Conservation (phyloP, 2,888 invertebrate genomes). For the Pyrrhia umbra region DNA sequence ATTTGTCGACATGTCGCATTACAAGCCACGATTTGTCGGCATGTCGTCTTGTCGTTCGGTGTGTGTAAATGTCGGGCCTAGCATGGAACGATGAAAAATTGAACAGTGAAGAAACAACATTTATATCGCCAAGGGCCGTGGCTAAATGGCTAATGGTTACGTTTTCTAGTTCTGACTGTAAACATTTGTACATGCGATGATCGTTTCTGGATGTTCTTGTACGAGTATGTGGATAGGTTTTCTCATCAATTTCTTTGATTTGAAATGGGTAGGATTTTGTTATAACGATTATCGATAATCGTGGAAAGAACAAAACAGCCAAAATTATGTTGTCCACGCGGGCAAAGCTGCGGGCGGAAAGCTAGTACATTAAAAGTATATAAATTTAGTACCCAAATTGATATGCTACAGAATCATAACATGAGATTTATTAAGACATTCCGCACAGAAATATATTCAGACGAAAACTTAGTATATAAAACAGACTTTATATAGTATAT, state of each 20-base stretch:
- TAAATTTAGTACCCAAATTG: conserved; percentile 25
- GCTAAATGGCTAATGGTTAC: conserved; percentile 30
- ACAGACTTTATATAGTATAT: conserved; percentile 35
- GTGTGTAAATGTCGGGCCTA: conserved; percentile 26
- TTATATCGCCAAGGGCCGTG: conserved; percentile 3
- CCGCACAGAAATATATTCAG: conserved; percentile 25
- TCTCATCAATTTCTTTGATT: neutral
- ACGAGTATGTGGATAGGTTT: neutral
- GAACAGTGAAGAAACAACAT: conserved; percentile 22
- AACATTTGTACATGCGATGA: neutral
- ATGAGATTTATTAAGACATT: conserved; percentile 48
- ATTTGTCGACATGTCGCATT: conserved; percentile 35
- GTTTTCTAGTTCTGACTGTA: conserved; percentile 5
- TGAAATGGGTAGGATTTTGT: too few relatives aligned
- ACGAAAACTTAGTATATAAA: conserved; percentile 26
- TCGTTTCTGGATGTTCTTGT: neutral
- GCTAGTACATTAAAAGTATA: too few relatives aligned
- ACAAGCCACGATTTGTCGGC: conserved; percentile 29
- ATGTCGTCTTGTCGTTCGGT: neutral
- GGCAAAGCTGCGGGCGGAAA: too few relatives aligned
- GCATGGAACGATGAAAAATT: conserved; percentile 40
- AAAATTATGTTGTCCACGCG: too few relatives aligned
- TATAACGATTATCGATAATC: too few relatives aligned
- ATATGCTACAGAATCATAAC: conserved; percentile 38
- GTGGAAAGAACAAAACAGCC: too few relatives aligned